Conservation (phyloP, 1,140 invertebrate genomes). For the Chrysomallon squamiferum region DNA sequence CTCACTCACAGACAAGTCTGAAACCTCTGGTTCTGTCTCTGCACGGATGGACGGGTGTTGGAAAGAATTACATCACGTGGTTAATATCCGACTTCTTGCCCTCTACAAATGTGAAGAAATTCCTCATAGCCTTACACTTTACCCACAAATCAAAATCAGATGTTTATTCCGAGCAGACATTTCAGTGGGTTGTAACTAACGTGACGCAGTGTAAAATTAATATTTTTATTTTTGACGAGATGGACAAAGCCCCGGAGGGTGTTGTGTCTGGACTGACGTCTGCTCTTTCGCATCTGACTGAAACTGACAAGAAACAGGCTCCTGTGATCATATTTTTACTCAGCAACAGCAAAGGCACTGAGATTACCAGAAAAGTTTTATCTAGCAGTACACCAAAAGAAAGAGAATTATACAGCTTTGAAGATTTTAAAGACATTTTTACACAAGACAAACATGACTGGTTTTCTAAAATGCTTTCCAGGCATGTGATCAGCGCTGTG, state of each 20-base stretch:
- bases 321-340: constrained; percentile 44
- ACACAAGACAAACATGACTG: constrained; percentile 17
- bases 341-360: constrained; percentile 43
- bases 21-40: constrained; percentile 48
- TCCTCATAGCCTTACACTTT: constrained; percentile 47
- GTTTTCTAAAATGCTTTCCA: constrained; percentile 73
- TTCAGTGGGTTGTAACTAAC: constrained; percentile 39
- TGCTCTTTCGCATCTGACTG: constrained; percentile 30
- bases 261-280: constrained; percentile 33
- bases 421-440: constrained; percentile 36
- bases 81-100: constrained; percentile 41
- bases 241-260: constrained; percentile 46
- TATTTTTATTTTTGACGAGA: constrained; percentile 56
- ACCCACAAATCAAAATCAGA: constrained; percentile 27
- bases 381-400: constrained; percentile 23
- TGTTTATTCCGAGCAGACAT: constrained; percentile 27
- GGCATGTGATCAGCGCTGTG: constrained; percentile 89
- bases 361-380: constrained; percentile 45
- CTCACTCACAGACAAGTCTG: not conserved
- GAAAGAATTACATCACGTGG: constrained; percentile 53
- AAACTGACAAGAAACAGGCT: constrained; percentile 14
- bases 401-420: constrained; percentile 18
- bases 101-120: constrained; percentile 22
- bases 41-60: constrained; percentile 58
- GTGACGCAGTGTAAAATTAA: constrained; percentile 42